Base-by-base conservation (phyloP, 2,113 vertebrate genomes). In the Mus spicilegus region DNA sequence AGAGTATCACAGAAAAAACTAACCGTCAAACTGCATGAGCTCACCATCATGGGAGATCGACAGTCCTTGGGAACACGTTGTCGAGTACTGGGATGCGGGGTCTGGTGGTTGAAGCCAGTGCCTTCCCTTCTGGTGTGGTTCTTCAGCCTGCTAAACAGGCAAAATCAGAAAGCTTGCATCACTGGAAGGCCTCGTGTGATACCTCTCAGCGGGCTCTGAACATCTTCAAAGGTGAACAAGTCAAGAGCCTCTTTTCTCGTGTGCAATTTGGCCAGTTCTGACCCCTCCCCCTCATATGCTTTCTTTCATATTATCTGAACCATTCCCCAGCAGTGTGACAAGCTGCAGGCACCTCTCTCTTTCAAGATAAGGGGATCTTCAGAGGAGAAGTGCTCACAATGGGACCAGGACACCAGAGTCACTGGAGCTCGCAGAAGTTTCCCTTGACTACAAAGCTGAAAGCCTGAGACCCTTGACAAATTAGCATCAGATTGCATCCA, bases 341-440 rank as follows among this genome's bases (percentile, higher is more conserved):
- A 97, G 95, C 46, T 12, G 92, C 97, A 97, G 97, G 78, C 96
- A 91, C 95, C 89, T 95, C 86, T 95, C 49, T 90, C 92, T 91
- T 89, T 89, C 46, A 49, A 96, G 97, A 98, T 98, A 97, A 97
- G 90, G 49, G n/a, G 67, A 67, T 95, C 95, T 96, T 96, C 94
- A 95, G 92, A 87, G 26, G 89, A 93, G 78, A 91, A 92, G 92
- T 78, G 96, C 69, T 90, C 82, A 65, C 63, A 36, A 6, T 3
- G 3, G 72, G 82, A 70, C 81, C 33, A 78, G 67, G 86, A 33
- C 65, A 72, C 1, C 19, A 89, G 95, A 81, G 94, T 88, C 85
- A 30, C 67, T 87, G 88, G 93, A 94, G 92, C 65, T 70, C 75
- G 26, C 77, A 33, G 58, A 76, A 0, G 3, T 93, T 93, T 85